Percentiles rank a stretch among this genome's conserved stretches.
phyloP scores from a whole-genome alignment of 2,888 invertebrate genomes.

The Aethes cnicana region DNA sequence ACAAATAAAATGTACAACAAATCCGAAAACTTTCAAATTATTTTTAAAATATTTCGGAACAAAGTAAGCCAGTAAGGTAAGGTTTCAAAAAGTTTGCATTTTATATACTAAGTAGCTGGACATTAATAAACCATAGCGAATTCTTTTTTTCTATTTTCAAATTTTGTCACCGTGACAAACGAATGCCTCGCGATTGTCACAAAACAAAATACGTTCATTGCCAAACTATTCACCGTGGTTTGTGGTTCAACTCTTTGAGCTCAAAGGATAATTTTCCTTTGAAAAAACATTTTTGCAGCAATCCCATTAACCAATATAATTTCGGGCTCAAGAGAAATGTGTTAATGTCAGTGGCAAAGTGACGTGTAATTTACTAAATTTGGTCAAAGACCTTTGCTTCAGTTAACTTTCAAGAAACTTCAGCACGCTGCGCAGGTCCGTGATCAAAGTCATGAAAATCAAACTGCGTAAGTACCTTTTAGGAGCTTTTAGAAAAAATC shows the following conservation, averaged over 20 bases:
- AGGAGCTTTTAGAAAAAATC: no score
- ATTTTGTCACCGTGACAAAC: constrained; percentile 24
- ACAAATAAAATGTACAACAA: no score
- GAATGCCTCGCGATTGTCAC: constrained; percentile 15
- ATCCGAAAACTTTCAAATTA: no score
- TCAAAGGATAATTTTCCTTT: not conserved
- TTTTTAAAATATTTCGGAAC: not conserved
- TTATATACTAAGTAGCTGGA: not conserved
- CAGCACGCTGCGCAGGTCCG: constrained; percentile 76
- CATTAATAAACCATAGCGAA: constrained; percentile 15
- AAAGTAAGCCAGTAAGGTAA: not conserved
- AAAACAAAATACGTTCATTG: constrained; percentile 29
- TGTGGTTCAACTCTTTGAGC: no score
- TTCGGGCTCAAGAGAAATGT: constrained; percentile 11
- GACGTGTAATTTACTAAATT: constrained; percentile 25
- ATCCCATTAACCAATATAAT: constrained; percentile 5
- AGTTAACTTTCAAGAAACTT: constrained; percentile 49
- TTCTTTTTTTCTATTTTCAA: constrained; percentile 30
- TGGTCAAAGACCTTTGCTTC: constrained; percentile 28
- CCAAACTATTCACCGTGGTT: constrained; percentile 2
- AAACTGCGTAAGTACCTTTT: constrained; percentile 73
- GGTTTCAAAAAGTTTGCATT: constrained; percentile 11
- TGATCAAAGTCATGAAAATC: constrained; percentile 81
- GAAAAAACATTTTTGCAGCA: constrained; percentile 6
- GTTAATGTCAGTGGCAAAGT: constrained; percentile 30